Conservation (phyloP, 2,797 vertebrate species). For the Poliocrania exsul region DNA sequence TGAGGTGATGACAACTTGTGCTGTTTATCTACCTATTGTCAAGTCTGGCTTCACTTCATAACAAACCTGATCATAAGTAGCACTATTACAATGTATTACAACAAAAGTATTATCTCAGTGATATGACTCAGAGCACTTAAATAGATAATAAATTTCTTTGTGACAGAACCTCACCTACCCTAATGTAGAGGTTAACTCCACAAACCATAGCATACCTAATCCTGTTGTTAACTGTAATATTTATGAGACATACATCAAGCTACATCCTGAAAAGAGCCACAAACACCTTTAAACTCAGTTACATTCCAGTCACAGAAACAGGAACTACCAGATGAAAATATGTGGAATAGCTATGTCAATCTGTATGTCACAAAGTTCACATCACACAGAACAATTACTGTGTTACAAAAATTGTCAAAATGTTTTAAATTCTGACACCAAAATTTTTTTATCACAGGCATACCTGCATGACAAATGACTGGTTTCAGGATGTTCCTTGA, state of each 20-base stretch:
- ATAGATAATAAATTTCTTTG: neutral
- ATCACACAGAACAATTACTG: rapidly evolving
- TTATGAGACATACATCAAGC: neutral
- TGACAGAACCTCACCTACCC: neutral
- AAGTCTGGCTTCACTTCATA: neutral
- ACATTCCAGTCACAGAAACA: neutral
- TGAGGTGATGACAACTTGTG: neutral
- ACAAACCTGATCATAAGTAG: neutral
- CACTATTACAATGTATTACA: neutral
- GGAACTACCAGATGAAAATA: neutral
- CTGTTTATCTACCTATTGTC: neutral
- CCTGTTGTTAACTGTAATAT: neutral
- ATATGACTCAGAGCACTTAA: neutral
- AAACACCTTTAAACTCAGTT: neutral
- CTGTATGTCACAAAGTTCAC: neutral
- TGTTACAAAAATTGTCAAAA: neutral
- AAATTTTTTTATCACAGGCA: neutral
- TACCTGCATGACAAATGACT: neutral
- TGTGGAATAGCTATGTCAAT: neutral
- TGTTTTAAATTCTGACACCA: neutral
- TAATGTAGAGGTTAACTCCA: neutral
- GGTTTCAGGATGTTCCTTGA: neutral
- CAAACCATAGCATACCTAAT: neutral
- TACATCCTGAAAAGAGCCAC: neutral
- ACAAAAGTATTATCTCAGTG: neutral